Base-by-base conservation (phyloP, 2,888 invertebrate genomes). In the Palloptera scutellata region DNA sequence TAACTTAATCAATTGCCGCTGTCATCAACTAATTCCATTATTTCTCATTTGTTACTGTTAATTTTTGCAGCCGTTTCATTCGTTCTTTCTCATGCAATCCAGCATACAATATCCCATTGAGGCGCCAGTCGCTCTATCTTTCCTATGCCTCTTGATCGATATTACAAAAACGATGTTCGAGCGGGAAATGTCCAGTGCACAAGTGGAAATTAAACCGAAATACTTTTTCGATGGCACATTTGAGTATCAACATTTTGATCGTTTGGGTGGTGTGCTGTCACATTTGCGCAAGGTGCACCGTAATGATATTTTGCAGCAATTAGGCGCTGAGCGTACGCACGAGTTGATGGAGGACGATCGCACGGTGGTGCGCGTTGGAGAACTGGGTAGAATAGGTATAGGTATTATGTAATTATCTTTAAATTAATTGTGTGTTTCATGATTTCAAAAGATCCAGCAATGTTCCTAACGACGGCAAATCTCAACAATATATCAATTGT, bases 241-340 rank as follows among this genome's bases (percentile, higher is more conserved):
- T 40, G 80, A 82, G 61, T 85, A 85, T 72, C 82, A 81, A 70
- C 81, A 83, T 66, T 81, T 83, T 64, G 85, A 85, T 76, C 78
- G 85, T n/a, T 75, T 85, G 8, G 85, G 85, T 45, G 85, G 85
- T 1, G 84, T 85, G 0, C 64, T 85, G 15, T 84, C 85, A 1
- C 85, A 85, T 76, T 72, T 86, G 45, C 77, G 81, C 1, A 84
- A 85, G 70, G 80, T 84, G 0, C 80, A 83, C 70, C 78, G 82
- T n/a, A 71, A 65, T 9, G 83, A 84, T 64, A 78, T 85, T 30
- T 76, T 76, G 19, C 68, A 77, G 1, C 76, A 79, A 30, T 76
- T 85, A 42, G 86, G 85, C 2, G 61, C 73, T 1, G 78, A 79
- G 40, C 79, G 82, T 5, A 72, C 80, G 0, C 77, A 78, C 54